Conservation (phyloP, 2,797 vertebrate genomes). For the Poecilia velifera region DNA sequence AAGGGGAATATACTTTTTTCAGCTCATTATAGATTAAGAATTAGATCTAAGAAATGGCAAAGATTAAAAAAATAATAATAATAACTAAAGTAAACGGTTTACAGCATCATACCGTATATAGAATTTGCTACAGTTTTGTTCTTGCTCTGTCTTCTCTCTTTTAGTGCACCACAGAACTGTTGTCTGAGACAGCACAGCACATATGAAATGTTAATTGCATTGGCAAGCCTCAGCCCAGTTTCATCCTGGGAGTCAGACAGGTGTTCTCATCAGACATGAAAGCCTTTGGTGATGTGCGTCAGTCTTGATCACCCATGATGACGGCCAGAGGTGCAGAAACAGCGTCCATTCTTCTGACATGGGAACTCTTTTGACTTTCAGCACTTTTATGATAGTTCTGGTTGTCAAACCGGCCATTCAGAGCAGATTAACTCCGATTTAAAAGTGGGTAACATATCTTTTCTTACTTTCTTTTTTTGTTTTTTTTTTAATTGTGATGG, state of each 20-base stretch:
- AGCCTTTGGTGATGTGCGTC: conserved; percentile 78
- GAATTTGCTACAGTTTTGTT: background rate
- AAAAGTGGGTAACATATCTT: conserved; percentile 21
- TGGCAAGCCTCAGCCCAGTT: conserved; percentile 70
- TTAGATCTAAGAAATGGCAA: background rate
- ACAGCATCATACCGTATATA: background rate
- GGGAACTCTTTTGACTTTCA: conserved; percentile 71
- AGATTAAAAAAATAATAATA: background rate
- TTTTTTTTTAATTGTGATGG: background rate
- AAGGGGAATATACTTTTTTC: background rate
- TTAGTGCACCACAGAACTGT: conserved; percentile 20
- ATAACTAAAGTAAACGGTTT: background rate
- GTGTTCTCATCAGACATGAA: conserved; percentile 80
- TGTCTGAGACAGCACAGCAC: conserved; percentile 32
- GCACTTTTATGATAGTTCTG: conserved; percentile 70
- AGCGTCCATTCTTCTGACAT: conserved; percentile 58
- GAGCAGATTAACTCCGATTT: conserved; percentile 8
- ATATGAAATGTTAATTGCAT: conserved; percentile 64
- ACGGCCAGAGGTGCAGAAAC: conserved; percentile 65
- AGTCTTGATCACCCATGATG: conserved; percentile 72
- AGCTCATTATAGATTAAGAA: background rate
- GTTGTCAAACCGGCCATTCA: conserved; percentile 41
- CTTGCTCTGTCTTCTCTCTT: conserved; percentile 1
- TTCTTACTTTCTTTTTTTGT: background rate
- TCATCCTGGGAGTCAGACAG: conserved; percentile 68